Base-by-base conservation (phyloP, 2,888 invertebrate species). In the Pilophorus perplexus region DNA sequence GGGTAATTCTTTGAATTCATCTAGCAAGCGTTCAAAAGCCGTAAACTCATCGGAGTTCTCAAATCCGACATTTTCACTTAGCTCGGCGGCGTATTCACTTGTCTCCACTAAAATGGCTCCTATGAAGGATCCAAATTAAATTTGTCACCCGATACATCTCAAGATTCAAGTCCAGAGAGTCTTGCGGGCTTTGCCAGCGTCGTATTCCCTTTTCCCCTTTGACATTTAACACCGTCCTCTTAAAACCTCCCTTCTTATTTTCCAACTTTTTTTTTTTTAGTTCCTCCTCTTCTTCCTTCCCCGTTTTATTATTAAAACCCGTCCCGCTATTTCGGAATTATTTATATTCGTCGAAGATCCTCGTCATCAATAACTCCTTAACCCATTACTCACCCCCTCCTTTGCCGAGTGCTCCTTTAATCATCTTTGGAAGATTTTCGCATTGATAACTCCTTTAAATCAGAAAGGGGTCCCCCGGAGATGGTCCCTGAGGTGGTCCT, bases 381-480 rank as follows among this genome's bases (percentile, higher is more conserved):
- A 42, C 59, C 59, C 59, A 59, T 59, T 59, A 59, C 25, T 59
- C 42, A 40, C 16, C 40, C n/a, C 25, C 27, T 25, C 42, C 44
- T 42, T 1, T 23, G 18, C 25, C 22, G 12, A 18, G 28, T 6
- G 16, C 10, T 16, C 44, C 59, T 59, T 59, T 42, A 59, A 59
- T 42, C 59, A 59, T 59, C 25, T 59, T 42, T 44, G 23, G 27
- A 44, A 28, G n/a, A n/a, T n/a, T 23, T 59, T 59, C 44, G 59
- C 59, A 42, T 23, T 42, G 59, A 59, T 59, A 59, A 59, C 59
- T 59, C 25, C 59, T 42, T n/a, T 16, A 23, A 59, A 42, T 42
- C 40, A n/a, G n/a, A n/a, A 4, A 59, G 40, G 22, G 40, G 14
- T 16, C 33, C 59, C 40, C 25, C 2, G 23, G 14, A 23, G 2